Conservation (phyloP, 2,113 vertebrate genomes). For the Forbesichthys agassizii region DNA sequence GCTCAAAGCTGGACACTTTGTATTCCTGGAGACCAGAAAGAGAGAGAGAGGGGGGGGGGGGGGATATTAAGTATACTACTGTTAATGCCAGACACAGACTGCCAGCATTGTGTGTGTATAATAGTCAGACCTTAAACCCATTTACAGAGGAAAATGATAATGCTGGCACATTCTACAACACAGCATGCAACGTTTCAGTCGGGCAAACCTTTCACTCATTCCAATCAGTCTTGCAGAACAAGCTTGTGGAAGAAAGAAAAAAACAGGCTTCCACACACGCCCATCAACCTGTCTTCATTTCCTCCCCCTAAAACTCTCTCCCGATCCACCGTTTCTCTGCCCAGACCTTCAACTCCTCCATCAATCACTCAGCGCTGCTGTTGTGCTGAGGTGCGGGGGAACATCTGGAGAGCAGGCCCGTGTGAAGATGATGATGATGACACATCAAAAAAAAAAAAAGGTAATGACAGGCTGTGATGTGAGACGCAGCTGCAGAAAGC, state of each 20-base stretch:
- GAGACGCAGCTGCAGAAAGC: constrained; percentile 61
- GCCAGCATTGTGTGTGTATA: background rate
- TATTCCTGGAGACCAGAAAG: constrained; percentile 82
- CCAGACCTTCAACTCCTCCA: constrained; percentile 40
- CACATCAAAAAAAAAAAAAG: constrained; percentile 47
- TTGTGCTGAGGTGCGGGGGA: constrained; percentile 38
- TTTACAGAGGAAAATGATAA: constrained; percentile 6
- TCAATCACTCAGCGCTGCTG: constrained; percentile 42
- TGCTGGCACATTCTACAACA: constrained; percentile 2
- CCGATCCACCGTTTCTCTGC: constrained; percentile 11
- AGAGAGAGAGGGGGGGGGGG: background rate
- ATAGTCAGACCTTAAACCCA: background rate
- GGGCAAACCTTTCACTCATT: background rate
- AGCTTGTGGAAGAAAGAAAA: background rate
- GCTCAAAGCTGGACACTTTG: constrained; percentile 98
- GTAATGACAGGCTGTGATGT: constrained; percentile 66
- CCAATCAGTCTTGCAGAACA: background rate
- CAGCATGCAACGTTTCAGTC: background rate
- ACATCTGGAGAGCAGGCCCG: constrained; percentile 62
- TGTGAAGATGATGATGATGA: constrained; percentile 43
- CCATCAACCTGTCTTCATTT: constrained; percentile 26
- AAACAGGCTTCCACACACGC: background rate
- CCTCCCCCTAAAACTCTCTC: constrained; percentile 31
- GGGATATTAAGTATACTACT: background rate
- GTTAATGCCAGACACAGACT: background rate